Conservation (phyloP, 1,140 invertebrate genomes). For the Brachionus rubens region DNA sequence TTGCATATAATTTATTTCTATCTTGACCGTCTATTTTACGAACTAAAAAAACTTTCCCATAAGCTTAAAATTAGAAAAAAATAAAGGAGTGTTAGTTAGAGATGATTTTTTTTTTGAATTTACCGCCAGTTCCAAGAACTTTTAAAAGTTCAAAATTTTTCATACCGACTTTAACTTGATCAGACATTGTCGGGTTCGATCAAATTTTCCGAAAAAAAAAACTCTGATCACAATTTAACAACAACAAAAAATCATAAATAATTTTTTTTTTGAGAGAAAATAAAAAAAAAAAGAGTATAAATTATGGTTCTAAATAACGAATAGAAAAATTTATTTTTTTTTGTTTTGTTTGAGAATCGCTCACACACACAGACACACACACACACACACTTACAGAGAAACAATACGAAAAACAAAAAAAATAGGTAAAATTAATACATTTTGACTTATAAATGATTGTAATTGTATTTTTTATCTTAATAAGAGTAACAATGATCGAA, state of each 20-base stretch:
- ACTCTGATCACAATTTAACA: neutral
- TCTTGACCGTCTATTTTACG: conserved; percentile 70
- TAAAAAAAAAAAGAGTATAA: no score
- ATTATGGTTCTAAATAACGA: conserved; percentile 30
- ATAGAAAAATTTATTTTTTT: neutral
- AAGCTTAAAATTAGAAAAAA: conserved; percentile 57
- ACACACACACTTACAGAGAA: neutral
- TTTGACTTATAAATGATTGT: no score
- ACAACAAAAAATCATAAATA: conserved; percentile 9
- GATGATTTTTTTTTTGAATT: no score
- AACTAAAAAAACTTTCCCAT: conserved; percentile 99
- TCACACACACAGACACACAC: neutral
- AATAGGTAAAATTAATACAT: no score
- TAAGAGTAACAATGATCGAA: no score
- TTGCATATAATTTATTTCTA: conserved; percentile 71
- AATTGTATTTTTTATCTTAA: no score
- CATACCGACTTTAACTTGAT: conserved; percentile 40
- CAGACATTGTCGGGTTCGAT: neutral
- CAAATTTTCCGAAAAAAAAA: neutral
- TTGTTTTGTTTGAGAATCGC: neutral
- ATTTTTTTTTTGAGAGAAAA: no score
- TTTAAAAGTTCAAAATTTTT: conserved; percentile 86
- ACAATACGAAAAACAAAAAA: no score
- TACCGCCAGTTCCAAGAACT: conserved; percentile 92
- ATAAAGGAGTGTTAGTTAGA: no score